These are phyloP conservation scores for Kuschelorhynchus macadamiae DNA, from an alignment of 2,888 invertebrate genomes.

Conservation along the genomic window DNA sequence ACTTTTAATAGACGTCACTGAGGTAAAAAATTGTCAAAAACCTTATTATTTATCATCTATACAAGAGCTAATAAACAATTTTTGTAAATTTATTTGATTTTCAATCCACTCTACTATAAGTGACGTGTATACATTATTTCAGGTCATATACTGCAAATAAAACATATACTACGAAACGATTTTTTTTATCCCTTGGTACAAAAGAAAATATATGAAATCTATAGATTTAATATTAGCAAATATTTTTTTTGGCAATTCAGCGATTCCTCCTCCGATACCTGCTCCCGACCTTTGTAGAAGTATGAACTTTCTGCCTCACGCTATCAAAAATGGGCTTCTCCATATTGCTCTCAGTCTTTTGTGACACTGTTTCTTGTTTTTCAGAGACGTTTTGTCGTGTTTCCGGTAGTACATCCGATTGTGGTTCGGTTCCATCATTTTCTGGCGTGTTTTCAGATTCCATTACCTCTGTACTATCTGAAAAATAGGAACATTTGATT, in stretches of 20 bases:
- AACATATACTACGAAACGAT: no score
- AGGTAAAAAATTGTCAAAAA: no score
- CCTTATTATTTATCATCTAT: no score
- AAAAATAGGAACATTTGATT: no score
- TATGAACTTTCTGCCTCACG: neutral
- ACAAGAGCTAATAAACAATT: no score
- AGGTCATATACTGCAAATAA: no score
- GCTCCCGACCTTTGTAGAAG: neutral
- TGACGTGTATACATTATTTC: no score
- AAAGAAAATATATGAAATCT: neutral
- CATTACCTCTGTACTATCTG: slow-evolving; percentile 24
- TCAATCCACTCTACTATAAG: no score
- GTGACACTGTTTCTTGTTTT: neutral
- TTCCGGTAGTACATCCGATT: neutral
- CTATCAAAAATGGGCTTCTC: neutral
- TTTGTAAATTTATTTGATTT: no score
- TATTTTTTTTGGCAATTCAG: slow-evolving; percentile 22
- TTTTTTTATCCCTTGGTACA: neutral
- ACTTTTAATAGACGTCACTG: no score
- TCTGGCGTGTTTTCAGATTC: slow-evolving; percentile 26
- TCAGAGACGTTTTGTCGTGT: neutral
- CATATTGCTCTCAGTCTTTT: neutral
- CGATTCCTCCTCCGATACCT: neutral
- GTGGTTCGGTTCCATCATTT: neutral
- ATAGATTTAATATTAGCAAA: neutral